These are phyloP conservation scores for Pentalonia nigronervosa DNA, from an alignment of 1,140 invertebrate genomes.

Conservation along the genomic window DNA sequence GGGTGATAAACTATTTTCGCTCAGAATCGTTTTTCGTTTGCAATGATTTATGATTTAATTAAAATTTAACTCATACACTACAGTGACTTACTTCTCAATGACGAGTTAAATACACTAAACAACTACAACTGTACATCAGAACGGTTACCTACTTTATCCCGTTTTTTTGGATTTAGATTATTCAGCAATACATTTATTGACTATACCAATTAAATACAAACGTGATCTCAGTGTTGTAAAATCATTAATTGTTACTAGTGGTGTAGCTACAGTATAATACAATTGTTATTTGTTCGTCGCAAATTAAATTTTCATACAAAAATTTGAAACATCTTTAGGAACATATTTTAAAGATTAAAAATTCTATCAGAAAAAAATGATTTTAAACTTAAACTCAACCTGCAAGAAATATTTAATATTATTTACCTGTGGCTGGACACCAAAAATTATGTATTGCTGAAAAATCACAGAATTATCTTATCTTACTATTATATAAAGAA, in stretches of 20 bases:
- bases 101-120: too few species aligned
- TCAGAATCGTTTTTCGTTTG: too few species aligned
- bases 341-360: too few species aligned
- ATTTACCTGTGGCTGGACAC: not conserved
- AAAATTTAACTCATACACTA: too few species aligned
- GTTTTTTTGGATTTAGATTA: too few species aligned
- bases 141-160: too few species aligned
- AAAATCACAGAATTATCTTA: not conserved
- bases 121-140: too few species aligned
- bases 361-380: too few species aligned
- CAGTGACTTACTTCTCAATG: too few species aligned
- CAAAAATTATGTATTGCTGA: not conserved
- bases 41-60: too few species aligned
- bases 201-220: not conserved
- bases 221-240: not conserved
- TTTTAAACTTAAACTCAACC: not conserved
- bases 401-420: not conserved
- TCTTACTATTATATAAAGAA: too few species aligned
- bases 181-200: not conserved
- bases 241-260: not conserved
- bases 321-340: not conserved
- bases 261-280: not conserved
- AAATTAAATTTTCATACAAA: not conserved
- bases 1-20: too few species aligned
- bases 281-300: not conserved